phyloP scores from a whole-genome alignment of 2,888 invertebrate species.

The Oscheius sp. region DNA sequence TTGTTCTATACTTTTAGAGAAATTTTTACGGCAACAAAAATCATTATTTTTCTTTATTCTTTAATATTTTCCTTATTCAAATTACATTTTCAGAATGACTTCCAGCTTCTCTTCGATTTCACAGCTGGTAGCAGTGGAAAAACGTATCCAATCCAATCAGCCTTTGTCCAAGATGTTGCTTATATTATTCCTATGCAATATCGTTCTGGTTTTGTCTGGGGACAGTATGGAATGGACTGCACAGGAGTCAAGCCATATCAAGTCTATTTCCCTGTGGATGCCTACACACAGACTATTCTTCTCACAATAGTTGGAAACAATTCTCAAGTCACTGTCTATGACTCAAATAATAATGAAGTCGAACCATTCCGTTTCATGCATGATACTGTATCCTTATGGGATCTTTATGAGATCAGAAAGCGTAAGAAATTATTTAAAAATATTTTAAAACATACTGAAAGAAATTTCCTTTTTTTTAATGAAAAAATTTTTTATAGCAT shows the following conservation, averaged over 20 bases:
- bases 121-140: slow-evolving; percentile 42
- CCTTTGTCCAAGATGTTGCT: slow-evolving; percentile 34
- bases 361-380: slow-evolving; percentile 5
- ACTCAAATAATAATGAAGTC: neutral
- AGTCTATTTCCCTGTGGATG: slow-evolving; percentile 55
- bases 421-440: neutral
- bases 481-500: neutral
- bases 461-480: neutral
- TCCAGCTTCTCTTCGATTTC: slow-evolving; percentile 43
- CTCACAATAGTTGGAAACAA: slow-evolving; percentile 41
- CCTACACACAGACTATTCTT: slow-evolving; percentile 53
- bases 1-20: too few species aligned
- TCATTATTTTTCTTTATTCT: too few species aligned
- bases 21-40: too few species aligned
- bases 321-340: slow-evolving; percentile 29
- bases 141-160: slow-evolving; percentile 36
- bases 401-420: slow-evolving; percentile 46
- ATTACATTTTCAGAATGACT: slow-evolving; percentile 70
- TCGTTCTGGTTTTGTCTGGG: slow-evolving; percentile 39
- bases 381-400: slow-evolving; percentile 38
- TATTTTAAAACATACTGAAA: neutral
- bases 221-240: slow-evolving; percentile 40
- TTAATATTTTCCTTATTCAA: too few species aligned
- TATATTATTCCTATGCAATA: slow-evolving; percentile 46
- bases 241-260: slow-evolving; percentile 16